These are phyloP conservation scores for Pelobates fuscus DNA, from an alignment of 2,113 vertebrate genomes.

Conservation along the genomic window DNA sequence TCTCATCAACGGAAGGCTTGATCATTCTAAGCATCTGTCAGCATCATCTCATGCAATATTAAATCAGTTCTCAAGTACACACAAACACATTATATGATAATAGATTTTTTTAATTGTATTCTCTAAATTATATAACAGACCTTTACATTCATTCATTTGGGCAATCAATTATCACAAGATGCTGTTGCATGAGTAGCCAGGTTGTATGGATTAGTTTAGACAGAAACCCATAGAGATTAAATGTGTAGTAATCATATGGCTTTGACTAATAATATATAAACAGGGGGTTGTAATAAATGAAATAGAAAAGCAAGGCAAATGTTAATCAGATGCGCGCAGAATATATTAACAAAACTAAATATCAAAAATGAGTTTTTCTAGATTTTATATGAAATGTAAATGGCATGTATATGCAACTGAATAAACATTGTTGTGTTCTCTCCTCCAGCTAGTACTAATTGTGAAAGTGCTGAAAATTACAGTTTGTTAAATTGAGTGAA, in stretches of 20 bases:
- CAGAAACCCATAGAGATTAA: conserved; percentile 15
- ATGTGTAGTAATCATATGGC: conserved; percentile 1
- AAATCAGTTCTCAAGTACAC: conserved; percentile 42
- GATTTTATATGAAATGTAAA: no score
- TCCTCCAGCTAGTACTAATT: no score
- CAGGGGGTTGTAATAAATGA: neutral
- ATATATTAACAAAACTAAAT: no score
- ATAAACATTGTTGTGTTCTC: no score
- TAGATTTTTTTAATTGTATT: conserved; percentile 46
- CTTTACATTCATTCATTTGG: conserved; percentile 43
- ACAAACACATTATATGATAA: conserved; percentile 44
- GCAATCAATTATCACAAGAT: conserved; percentile 25
- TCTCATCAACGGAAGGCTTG: conserved; percentile 38
- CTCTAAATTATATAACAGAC: conserved; percentile 42
- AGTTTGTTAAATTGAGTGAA: no score
- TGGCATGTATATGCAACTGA: no score
- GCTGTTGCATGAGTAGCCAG: neutral
- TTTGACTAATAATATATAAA: conserved; percentile 8
- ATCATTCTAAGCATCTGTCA: conserved; percentile 47
- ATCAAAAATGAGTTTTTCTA: no score
- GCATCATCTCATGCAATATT: conserved; percentile 30
- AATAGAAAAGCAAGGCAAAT: neutral
- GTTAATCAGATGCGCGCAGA: neutral
- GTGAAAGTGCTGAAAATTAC: no score
- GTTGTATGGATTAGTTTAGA: conserved; percentile 26